Conservation (phyloP, 1,140 invertebrate genomes). For the Brevipalpus yothersi region DNA sequence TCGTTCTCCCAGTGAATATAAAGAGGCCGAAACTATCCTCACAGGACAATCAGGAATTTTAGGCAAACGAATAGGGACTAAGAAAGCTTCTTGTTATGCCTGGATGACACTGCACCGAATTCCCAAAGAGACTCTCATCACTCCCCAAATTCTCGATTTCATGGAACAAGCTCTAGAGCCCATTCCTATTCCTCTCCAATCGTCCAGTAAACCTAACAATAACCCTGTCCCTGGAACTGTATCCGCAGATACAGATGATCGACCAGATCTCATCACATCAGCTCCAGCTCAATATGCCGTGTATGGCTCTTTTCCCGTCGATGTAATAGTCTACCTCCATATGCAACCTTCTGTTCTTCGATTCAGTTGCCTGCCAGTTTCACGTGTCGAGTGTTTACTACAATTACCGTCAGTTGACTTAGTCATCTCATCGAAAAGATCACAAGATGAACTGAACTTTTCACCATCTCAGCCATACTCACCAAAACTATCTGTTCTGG, state of each 20-base stretch:
- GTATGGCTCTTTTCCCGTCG: slow-evolving; percentile 84
- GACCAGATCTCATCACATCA: slow-evolving; percentile 8
- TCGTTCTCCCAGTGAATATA: not conserved
- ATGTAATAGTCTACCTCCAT: slow-evolving; percentile 94
- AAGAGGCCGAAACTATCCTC: not conserved
- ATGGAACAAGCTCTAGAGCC: slow-evolving; percentile 80
- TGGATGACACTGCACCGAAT: slow-evolving; percentile 88
- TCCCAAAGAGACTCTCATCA: slow-evolving; percentile 81
- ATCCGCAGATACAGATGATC: not conserved
- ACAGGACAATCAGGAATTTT: not conserved
- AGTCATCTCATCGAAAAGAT: slow-evolving; percentile 68
- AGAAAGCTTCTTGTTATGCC: slow-evolving; percentile 75
- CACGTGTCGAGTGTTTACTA: slow-evolving; percentile 82
- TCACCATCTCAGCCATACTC: not conserved
- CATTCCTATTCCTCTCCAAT: slow-evolving; percentile 34
- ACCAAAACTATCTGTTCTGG: not conserved
- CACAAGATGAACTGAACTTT: slow-evolving; percentile 35
- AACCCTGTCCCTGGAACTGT: not conserved
- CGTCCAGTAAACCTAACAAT: slow-evolving; percentile 2
- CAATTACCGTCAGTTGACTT: slow-evolving; percentile 82
- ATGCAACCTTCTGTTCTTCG: slow-evolving; percentile 89
- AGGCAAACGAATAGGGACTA: slow-evolving; percentile 27
- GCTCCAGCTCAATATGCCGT: slow-evolving; percentile 17
- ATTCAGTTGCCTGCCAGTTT: slow-evolving; percentile 83
- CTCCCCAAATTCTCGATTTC: slow-evolving; percentile 78